A percentile compares a stretch with the other conserved stretches of the same genome.
phyloP scores from a whole-genome alignment of 2,888 invertebrate species.

The Matsumyia berberina region DNA sequence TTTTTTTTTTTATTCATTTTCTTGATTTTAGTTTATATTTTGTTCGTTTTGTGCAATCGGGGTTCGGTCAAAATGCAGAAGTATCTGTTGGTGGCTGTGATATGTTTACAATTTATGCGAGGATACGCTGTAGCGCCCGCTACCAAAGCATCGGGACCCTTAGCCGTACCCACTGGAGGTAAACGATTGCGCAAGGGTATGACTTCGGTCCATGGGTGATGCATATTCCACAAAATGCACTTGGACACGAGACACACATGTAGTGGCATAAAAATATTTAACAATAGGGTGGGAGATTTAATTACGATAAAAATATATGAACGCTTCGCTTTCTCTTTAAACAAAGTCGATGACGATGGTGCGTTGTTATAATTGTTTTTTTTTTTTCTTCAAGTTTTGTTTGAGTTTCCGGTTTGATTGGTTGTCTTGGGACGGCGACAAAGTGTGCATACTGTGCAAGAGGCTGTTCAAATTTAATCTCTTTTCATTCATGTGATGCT shows the following conservation, averaged over 20 bases:
- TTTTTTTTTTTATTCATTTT: slow-evolving; percentile 12
- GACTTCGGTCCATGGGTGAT: slow-evolving; percentile 46
- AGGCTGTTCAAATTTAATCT: slow-evolving; percentile 1
- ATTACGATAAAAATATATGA: slow-evolving; percentile 33
- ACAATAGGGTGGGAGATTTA: slow-evolving; percentile 33
- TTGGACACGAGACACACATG: slow-evolving; percentile 60
- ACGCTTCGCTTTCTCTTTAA: slow-evolving; percentile 59
- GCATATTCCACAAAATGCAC: slow-evolving; percentile 44
- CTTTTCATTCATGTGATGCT: slow-evolving; percentile 15
- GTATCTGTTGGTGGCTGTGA: slow-evolving; percentile 82
- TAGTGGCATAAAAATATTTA: slow-evolving; percentile 17
- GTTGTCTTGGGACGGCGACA: slow-evolving; percentile 9
- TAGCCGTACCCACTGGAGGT: slow-evolving; percentile 80
- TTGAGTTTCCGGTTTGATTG: slow-evolving; percentile 43
- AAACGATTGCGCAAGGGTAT: slow-evolving; percentile 71
- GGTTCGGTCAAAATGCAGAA: slow-evolving; percentile 80
- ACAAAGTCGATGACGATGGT: background rate
- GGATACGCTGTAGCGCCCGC: slow-evolving; percentile 80
- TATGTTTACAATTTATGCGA: slow-evolving; percentile 82
- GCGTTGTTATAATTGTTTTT: slow-evolving; percentile 26
- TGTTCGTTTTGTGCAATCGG: slow-evolving; percentile 37
- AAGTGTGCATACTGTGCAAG: slow-evolving; percentile 22
- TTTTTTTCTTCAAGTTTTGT: slow-evolving; percentile 9
- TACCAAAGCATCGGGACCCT: slow-evolving; percentile 77
- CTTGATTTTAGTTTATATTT: slow-evolving; percentile 20